Conservation (phyloP, 2,888 invertebrate genomes). For the Caenorhabditis sp. region DNA sequence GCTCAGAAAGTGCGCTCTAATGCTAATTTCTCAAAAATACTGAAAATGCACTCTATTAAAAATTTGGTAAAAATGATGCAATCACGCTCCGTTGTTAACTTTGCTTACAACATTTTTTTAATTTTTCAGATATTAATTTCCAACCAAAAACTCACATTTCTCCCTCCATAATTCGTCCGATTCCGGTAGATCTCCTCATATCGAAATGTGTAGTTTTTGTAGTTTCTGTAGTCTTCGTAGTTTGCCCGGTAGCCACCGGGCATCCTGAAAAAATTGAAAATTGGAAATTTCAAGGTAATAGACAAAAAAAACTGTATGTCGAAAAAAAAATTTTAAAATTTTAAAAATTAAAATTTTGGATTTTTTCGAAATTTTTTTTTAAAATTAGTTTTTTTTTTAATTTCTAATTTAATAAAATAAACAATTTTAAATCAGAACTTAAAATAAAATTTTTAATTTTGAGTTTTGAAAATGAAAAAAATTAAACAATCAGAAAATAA, state of each 20-base stretch:
- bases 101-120: too few species aligned
- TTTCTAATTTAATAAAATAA: neutral
- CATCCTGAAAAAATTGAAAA: conserved; percentile 5
- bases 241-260: conserved; percentile 16
- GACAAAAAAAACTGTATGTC: neutral
- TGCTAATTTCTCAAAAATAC: too few species aligned
- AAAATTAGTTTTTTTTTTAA: too few species aligned
- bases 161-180: neutral
- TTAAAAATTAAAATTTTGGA: neutral
- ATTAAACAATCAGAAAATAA: neutral
- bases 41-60: too few species aligned
- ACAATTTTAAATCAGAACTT: neutral
- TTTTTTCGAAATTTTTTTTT: too few species aligned
- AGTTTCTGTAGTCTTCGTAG: neutral
- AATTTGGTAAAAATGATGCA: too few species aligned
- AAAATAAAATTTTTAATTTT: too few species aligned
- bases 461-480: neutral
- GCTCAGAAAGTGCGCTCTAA: too few species aligned
- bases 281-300: neutral
- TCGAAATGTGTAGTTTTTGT: neutral
- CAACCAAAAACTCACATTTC: conserved; percentile 1
- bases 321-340: conserved; percentile 3
- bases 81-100: too few species aligned
- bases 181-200: neutral
- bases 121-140: too few species aligned